phyloP scores from a whole-genome alignment of 2,113 vertebrate genomes.

The Platysternon megacephalum region DNA sequence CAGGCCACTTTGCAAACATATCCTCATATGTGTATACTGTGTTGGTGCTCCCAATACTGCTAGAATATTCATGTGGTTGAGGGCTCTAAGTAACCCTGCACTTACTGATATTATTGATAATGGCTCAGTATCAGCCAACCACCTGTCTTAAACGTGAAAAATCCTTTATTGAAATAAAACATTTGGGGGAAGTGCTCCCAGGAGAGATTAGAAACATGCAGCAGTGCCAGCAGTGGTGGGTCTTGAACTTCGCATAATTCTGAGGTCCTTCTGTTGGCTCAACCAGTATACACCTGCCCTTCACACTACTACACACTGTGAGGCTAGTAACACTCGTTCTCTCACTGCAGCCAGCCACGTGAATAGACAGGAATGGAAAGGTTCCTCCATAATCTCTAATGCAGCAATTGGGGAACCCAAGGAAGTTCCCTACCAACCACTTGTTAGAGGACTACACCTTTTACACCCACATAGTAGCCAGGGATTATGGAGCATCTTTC shows the following conservation, averaged over 20 bases:
- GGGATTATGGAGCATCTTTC: not conserved
- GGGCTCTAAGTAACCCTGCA: not conserved
- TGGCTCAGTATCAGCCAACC: not conserved
- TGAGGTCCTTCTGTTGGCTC: not conserved
- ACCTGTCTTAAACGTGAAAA: fast-evolving
- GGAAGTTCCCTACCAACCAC: not conserved
- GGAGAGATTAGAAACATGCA: not conserved
- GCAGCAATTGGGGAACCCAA: not conserved
- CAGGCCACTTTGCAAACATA: not conserved
- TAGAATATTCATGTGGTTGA: not conserved
- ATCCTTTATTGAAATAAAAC: not conserved
- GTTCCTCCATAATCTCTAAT: not conserved
- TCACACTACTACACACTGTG: not conserved
- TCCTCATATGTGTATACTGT: not conserved
- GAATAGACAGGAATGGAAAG: not conserved
- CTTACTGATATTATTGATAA: not conserved
- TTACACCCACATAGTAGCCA: not conserved
- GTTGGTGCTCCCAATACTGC: not conserved
- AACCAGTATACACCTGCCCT: fast-evolving
- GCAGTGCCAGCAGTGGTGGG: not conserved
- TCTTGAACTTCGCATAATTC: not conserved
- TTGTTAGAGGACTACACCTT: not conserved
- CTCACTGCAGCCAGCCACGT: not conserved
- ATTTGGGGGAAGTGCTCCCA: not conserved
- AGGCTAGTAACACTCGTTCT: not conserved